These are phyloP conservation scores for Troilus luridus DNA, from an alignment of 2,888 invertebrate genomes.

Conservation along the genomic window DNA sequence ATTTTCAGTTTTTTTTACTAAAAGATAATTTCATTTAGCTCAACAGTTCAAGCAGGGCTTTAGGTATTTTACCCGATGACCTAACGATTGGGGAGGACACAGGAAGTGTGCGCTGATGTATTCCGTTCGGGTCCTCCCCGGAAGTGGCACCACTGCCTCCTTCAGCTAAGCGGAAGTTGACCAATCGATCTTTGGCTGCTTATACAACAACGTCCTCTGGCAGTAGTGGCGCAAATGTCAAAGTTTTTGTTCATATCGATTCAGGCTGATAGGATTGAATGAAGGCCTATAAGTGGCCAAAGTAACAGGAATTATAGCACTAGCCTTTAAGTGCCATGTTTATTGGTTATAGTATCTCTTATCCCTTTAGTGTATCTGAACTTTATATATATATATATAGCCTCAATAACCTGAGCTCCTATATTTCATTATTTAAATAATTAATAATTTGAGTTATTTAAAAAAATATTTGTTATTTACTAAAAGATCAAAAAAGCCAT, in stretches of 20 bases:
- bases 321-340: not conserved
- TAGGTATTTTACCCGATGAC: not conserved
- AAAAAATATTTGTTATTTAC: no score
- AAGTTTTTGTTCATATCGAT: not conserved
- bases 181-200: constrained; percentile 18
- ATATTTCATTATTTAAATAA: no score
- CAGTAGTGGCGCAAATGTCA: not conserved
- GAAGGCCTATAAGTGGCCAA: not conserved
- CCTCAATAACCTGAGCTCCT: no score
- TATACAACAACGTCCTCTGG: not conserved
- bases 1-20: no score
- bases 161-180: constrained; percentile 2
- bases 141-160: constrained; percentile 26
- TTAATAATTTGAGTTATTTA: no score
- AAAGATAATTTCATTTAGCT: no score
- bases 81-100: not conserved
- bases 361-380: no score
- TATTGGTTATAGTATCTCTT: not conserved
- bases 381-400: no score
- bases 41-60: no score
- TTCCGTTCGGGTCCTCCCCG: constrained; percentile 5
- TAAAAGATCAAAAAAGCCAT: no score
- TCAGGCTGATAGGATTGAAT: not conserved
- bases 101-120: constrained; percentile 9
- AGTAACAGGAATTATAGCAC: not conserved